A percentile compares a stretch with the other conserved stretches of the same genome.
Conservation (phyloP, 2,888 invertebrate genomes). For the Mechanitis messenoides region DNA sequence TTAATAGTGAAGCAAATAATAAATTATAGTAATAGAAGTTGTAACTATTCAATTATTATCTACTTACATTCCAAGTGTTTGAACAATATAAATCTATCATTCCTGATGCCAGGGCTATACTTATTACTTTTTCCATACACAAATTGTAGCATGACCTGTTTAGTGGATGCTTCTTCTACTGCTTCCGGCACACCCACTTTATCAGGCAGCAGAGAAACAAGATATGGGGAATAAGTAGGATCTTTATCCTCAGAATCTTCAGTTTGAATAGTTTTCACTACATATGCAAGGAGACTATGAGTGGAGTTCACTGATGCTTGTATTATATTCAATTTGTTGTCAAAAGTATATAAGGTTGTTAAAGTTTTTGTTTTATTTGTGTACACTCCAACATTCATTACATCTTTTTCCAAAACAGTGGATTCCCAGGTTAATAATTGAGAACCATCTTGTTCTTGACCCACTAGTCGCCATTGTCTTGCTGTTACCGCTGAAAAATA, state of each 20-base stretch:
- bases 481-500: conserved; percentile 75
- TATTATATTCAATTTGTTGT: conserved; percentile 80
- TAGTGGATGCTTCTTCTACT: conserved; percentile 75
- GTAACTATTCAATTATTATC: neutral
- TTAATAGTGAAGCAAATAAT: neutral
- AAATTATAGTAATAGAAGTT: conserved; percentile 4
- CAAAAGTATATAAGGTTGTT: conserved; percentile 78
- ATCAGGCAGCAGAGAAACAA: conserved; percentile 76
- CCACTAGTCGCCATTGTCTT: conserved; percentile 86
- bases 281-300: conserved; percentile 81
- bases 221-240: conserved; percentile 78
- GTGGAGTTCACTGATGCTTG: conserved; percentile 87
- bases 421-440: conserved; percentile 83
- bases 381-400: conserved; percentile 77
- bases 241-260: conserved; percentile 49
- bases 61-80: conserved; percentile 87
- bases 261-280: conserved; percentile 74
- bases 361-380: conserved; percentile 77
- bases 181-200: conserved; percentile 51
- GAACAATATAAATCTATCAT: conserved; percentile 83
- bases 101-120: conserved; percentile 67
- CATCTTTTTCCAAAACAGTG: conserved; percentile 44
- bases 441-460: conserved; percentile 87
- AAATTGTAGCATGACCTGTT: conserved; percentile 89
- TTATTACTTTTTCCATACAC: conserved; percentile 78